Evolutionary conservation across 2,797 vertebrate genomes (phyloP).

Genomic region (Leptoclinus maculatus): DNA sequence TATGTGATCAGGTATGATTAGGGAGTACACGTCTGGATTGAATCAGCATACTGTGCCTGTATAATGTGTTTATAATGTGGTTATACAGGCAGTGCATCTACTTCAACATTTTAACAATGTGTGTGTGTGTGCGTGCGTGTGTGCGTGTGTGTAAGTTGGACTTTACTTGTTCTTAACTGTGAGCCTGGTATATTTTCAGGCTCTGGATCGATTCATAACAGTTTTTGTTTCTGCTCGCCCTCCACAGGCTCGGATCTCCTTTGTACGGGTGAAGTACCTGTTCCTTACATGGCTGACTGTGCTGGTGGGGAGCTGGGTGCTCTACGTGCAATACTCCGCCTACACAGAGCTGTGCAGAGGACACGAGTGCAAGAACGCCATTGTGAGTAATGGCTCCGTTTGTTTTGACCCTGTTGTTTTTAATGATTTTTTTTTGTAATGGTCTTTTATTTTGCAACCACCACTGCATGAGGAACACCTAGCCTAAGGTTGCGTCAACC

Average conservation of each 20-base stretch:
- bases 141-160: background rate
- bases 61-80: background rate
- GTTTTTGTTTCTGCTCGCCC: conserved; percentile 14
- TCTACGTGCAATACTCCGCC: conserved; percentile 96
- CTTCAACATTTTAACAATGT: background rate
- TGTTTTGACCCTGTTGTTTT: background rate
- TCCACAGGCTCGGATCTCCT: conserved; percentile 93
- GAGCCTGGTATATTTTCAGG: background rate
- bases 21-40: conserved; percentile 1
- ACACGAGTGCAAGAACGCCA: conserved; percentile 95
- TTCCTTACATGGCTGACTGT: conserved; percentile 98
- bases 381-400: conserved; percentile 83
- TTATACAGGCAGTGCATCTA: background rate
- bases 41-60: background rate
- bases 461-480: background rate
- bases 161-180: background rate
- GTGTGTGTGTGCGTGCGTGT: too few species aligned
- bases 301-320: conserved; percentile 97
- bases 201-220: background rate
- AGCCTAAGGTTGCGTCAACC: too few species aligned
- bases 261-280: conserved; percentile 95
- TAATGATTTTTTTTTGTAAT: background rate
- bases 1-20: conserved; percentile 46
- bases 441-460: background rate
- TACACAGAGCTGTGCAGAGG: conserved; percentile 98